These are phyloP conservation scores for Elgaria multicarinata DNA, from an alignment of 2,113 vertebrate genomes.

Conservation along the genomic window DNA sequence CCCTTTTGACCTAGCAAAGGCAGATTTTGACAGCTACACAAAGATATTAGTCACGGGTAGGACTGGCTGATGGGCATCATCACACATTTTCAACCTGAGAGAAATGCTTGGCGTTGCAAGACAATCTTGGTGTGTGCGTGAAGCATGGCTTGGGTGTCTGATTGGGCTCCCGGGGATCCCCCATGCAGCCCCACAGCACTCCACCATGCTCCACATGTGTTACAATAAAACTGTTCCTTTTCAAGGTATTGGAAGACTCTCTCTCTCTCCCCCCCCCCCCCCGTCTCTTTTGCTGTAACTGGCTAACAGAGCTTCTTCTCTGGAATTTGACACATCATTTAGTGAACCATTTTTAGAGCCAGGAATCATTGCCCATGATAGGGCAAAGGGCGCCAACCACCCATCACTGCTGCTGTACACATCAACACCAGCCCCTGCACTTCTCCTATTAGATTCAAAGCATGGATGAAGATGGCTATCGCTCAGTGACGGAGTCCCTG, in stretches of 20 bases:
- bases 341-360: no score
- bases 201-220: not conserved
- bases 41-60: constrained; percentile 40
- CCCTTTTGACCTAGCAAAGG: constrained; percentile 65
- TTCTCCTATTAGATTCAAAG: not conserved
- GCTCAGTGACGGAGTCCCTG: not conserved
- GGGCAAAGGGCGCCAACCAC: not conserved
- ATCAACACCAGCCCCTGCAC: not conserved
- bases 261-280: no score
- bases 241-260: not conserved
- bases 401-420: not conserved
- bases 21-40: constrained; percentile 64
- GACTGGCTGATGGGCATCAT: constrained; percentile 56
- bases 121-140: constrained; percentile 19
- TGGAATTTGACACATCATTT: not conserved
- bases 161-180: not conserved
- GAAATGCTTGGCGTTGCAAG: constrained; percentile 31
- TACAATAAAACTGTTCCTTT: not conserved
- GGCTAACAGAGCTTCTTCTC: not conserved
- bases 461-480: not conserved
- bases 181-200: not conserved
- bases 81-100: constrained; percentile 44
- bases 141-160: not conserved
- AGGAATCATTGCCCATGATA: not conserved
- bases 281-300: not conserved